Evolutionary conservation across 2,888 invertebrate genomes (phyloP).

Genomic region (Phlogophora meticulosa): DNA sequence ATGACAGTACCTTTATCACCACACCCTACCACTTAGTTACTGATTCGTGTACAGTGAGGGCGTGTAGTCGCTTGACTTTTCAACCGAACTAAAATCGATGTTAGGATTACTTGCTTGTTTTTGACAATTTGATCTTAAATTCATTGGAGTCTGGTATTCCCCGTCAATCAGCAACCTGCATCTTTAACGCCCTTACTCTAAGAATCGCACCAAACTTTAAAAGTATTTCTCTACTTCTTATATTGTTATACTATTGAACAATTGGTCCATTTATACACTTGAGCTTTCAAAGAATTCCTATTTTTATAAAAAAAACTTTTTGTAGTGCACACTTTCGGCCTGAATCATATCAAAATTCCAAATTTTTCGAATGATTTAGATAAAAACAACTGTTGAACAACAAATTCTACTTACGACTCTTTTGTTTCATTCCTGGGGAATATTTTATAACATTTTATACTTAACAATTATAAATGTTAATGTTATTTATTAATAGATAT

Average conservation of each 20-base stretch:
- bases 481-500: slow-evolving; percentile 77
- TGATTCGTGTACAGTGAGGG: slow-evolving; percentile 50
- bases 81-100: slow-evolving; percentile 15
- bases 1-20: slow-evolving; percentile 76
- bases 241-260: slow-evolving; percentile 73
- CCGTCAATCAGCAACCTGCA: background rate
- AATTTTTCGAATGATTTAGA: slow-evolving; percentile 75
- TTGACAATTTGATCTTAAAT: slow-evolving; percentile 4
- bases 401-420: slow-evolving; percentile 68
- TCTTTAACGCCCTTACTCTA: slow-evolving; percentile 36
- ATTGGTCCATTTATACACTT: slow-evolving; percentile 88
- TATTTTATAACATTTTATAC: slow-evolving; percentile 71
- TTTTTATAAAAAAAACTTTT: slow-evolving; percentile 89
- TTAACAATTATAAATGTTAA: slow-evolving; percentile 76
- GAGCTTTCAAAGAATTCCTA: slow-evolving; percentile 89
- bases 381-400: slow-evolving; percentile 70
- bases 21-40: slow-evolving; percentile 58
- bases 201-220: slow-evolving; percentile 50
- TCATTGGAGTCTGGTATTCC: slow-evolving; percentile 28
- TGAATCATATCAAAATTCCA: slow-evolving; percentile 86
- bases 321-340: slow-evolving; percentile 82
- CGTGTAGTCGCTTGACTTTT: slow-evolving; percentile 19
- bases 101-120: slow-evolving; percentile 17
- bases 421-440: slow-evolving; percentile 77
- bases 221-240: slow-evolving; percentile 65